Percentiles rank a stretch among this genome's conserved stretches.
phyloP scores from a whole-genome alignment of 1,140 invertebrate genomes.

The Ostrea denselamellosa region DNA sequence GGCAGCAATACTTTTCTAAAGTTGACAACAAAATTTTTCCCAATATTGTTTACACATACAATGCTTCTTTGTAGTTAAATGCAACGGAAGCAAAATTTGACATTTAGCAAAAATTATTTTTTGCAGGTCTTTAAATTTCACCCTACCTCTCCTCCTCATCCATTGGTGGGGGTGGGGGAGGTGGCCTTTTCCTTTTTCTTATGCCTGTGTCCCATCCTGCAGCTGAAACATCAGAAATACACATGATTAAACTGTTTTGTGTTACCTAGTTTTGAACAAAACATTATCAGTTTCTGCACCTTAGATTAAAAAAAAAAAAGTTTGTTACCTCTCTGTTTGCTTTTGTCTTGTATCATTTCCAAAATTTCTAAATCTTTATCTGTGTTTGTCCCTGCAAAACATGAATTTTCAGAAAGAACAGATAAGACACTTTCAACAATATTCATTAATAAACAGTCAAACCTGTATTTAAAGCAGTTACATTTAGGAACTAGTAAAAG shows the following conservation, averaged over 20 bases:
- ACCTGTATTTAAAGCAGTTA: no score
- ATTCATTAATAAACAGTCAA: no score
- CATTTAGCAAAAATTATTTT: neutral
- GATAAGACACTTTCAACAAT: no score
- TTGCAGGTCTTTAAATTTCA: neutral
- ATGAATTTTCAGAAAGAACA: neutral
- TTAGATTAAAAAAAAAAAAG: neutral
- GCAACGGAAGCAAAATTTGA: neutral
- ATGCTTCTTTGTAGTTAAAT: neutral
- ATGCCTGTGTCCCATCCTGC: conserved; percentile 67
- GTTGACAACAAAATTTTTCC: neutral
- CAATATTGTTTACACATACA: no score
- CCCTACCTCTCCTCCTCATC: conserved; percentile 13
- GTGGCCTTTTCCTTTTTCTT: conserved; percentile 60
- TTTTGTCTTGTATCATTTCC: conserved; percentile 44
- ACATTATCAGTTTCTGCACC: neutral
- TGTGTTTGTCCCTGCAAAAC: neutral
- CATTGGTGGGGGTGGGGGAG: conserved; percentile 51
- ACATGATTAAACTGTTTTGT: neutral
- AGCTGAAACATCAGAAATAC: conserved; percentile 34
- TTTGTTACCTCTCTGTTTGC: conserved; percentile 35
- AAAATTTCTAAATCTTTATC: conserved; percentile 26
- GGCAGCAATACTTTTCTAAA: conserved; percentile 64
- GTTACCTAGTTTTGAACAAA: neutral
- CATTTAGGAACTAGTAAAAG: no score